A percentile compares a stretch with the other conserved stretches of the same genome.
Conservation (phyloP, 2,797 vertebrate species). For the Gymnothorax reevesii region DNA sequence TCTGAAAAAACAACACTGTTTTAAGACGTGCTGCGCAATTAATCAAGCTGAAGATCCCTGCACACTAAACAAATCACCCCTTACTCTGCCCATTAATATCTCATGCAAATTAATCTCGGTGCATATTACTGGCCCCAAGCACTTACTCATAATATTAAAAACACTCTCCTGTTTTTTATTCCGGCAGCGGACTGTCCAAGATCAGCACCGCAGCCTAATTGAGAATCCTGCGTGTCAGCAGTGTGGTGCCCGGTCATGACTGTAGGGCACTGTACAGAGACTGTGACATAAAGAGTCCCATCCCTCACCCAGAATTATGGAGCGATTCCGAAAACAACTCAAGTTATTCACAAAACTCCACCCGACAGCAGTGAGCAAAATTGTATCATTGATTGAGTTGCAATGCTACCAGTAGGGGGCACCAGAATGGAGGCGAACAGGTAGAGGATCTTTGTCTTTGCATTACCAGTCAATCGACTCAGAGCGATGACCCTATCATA, state of each 20-base stretch:
- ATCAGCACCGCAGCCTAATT: conserved; percentile 53
- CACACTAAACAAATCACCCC: conserved; percentile 43
- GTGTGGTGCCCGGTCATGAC: conserved; percentile 61
- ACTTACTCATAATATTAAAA: conserved; percentile 61
- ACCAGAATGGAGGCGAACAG: conserved; percentile 16
- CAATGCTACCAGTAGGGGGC: conserved; percentile 17
- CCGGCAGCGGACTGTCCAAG: conserved; percentile 53
- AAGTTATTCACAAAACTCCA: conserved; percentile 43
- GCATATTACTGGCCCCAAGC: conserved; percentile 56
- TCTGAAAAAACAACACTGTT: background rate
- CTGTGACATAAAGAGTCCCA: conserved; percentile 42
- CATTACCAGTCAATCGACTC: conserved; percentile 59
- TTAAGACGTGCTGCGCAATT: background rate
- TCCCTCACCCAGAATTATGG: conserved; percentile 68
- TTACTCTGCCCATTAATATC: conserved; percentile 64
- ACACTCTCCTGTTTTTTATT: conserved; percentile 65
- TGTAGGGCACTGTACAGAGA: conserved; percentile 58
- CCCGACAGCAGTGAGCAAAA: conserved; percentile 57
- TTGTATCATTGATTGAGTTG: conserved; percentile 11
- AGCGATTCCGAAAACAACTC: conserved; percentile 41
- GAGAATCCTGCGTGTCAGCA: conserved; percentile 62
- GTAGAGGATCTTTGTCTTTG: background rate
- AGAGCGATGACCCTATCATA: conserved; percentile 29
- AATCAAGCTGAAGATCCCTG: background rate
- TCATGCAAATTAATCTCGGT: conserved; percentile 41